These are phyloP conservation scores for Tinamus major DNA, from an alignment of 2,797 vertebrate genomes.

Conservation along the genomic window DNA sequence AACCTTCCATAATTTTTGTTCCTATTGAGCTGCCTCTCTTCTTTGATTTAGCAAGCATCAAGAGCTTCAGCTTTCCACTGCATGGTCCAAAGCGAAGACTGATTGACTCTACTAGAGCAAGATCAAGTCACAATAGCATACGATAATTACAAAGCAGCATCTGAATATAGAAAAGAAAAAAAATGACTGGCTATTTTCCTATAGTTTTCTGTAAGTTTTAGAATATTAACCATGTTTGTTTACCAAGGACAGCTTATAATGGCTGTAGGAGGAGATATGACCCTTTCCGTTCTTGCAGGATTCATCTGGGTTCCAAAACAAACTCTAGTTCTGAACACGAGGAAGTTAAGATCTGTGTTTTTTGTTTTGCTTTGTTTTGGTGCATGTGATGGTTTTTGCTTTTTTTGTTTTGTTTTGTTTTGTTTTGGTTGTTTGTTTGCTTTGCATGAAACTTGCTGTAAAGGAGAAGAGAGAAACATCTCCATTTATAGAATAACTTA, in stretches of 20 bases:
- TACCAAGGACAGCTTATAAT: background rate
- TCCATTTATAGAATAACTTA: background rate
- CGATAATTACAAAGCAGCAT: background rate
- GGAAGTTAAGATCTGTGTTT: background rate
- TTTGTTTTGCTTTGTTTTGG: background rate
- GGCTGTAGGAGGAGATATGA: background rate
- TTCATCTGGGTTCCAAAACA: background rate
- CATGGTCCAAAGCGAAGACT: no score
- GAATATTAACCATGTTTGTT: background rate
- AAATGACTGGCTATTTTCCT: background rate
- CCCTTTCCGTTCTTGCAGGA: background rate
- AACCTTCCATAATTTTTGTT: background rate
- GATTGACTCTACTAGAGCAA: background rate
- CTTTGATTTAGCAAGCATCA: background rate
- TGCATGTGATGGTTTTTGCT: no score
- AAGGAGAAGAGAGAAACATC: background rate
- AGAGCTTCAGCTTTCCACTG: background rate
- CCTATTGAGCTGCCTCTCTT: background rate
- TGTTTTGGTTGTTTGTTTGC: no score
- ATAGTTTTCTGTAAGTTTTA: background rate
- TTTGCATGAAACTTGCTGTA: background rate
- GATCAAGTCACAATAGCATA: background rate
- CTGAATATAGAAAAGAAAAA: background rate
- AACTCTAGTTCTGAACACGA: background rate
- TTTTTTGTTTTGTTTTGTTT: background rate